Base-by-base conservation (phyloP, 2,113 vertebrate species). In the Perca flavescens region DNA sequence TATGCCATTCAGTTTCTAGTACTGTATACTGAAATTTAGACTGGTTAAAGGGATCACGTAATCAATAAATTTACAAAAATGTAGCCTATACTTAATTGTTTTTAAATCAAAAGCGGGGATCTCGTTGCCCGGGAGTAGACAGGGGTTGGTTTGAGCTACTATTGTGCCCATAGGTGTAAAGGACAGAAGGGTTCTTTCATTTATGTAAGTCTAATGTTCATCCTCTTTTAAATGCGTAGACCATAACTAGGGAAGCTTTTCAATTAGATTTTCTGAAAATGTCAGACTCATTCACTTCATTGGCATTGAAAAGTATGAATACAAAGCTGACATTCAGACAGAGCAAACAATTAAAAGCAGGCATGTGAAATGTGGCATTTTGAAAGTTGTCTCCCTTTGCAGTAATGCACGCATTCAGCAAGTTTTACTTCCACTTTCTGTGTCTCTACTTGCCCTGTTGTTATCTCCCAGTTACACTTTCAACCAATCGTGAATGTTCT, bases 11-110 rank as follows among this genome's bases (percentile, higher is more conserved):
- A 12, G n/a, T 4, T 22, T 64, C 8, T 53, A 47, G 4, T 43
- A 25, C 12, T 54, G 1, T 7, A 10, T 17, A 47, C 2, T 65
- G 62, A 43, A 49, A 86, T 89, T 81, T 68, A 80, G 21, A 60
- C 53, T 71, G 79, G 89, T 86, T 89, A 79, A 82, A 85, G 71
- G 63, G 58, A 81, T 88, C 77, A 88, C 52, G 64, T 49, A 70
- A 86, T 83, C 66, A 79, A 34, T 17, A 16, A 0, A 64, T 70
- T 62, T 78, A 8, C 19, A 61, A 52, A 65, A 50, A 34, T 10
- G 0, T 40, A 43, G 10, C 40, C 40, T 43, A 2, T n/a, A 69
- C 16, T 21, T 21, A 61, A 36, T 4, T 28, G 25, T 25, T 25
- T 57, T 56, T 13, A 31, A 58, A 28, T 21, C 14, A 17, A 62